Conservation (phyloP, 2,888 invertebrate species). For the Podotricha telesiphe region DNA sequence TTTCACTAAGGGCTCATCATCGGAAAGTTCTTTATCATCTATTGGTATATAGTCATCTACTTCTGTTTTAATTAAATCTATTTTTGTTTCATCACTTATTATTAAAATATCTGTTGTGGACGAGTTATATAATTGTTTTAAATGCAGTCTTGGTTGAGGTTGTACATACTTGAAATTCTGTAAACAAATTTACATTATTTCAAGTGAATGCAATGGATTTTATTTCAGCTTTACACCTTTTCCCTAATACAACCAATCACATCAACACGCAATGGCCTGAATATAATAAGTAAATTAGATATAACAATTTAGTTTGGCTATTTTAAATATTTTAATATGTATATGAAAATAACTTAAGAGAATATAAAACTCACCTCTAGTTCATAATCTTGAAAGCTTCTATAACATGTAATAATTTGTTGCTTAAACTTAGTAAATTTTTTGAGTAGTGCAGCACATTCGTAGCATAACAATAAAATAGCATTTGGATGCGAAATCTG, state of each 20-base stretch:
- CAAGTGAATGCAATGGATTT: too few species aligned
- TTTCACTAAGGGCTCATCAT: constrained; percentile 45
- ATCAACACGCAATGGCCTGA: too few species aligned
- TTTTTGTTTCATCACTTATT: constrained; percentile 22
- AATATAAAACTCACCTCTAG: constrained; percentile 31
- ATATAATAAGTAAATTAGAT: too few species aligned
- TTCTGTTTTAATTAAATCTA: constrained; percentile 34
- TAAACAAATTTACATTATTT: too few species aligned
- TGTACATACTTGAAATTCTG: constrained; percentile 14
- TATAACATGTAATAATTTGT: constrained; percentile 57
- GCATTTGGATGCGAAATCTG: constrained; percentile 22
- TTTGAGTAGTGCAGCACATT: constrained; percentile 58
- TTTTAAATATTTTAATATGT: too few species aligned
- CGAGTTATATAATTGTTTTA: background rate
- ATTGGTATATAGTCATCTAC: constrained; percentile 24
- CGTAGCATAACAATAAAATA: constrained; percentile 59
- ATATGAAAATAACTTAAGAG: too few species aligned
- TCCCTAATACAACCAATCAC: too few species aligned
- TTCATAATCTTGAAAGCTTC: constrained; percentile 48
- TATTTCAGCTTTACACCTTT: too few species aligned
- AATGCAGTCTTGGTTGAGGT: background rate
- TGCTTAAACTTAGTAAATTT: constrained; percentile 58
- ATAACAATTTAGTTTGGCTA: too few species aligned
- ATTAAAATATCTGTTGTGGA: background rate
- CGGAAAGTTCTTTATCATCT: constrained; percentile 28